A percentile compares a stretch with the other conserved stretches of the same genome.
Evolutionary conservation across 2,797 vertebrate genomes (phyloP).

Genomic region (Tachyglossus aculeatus): DNA sequence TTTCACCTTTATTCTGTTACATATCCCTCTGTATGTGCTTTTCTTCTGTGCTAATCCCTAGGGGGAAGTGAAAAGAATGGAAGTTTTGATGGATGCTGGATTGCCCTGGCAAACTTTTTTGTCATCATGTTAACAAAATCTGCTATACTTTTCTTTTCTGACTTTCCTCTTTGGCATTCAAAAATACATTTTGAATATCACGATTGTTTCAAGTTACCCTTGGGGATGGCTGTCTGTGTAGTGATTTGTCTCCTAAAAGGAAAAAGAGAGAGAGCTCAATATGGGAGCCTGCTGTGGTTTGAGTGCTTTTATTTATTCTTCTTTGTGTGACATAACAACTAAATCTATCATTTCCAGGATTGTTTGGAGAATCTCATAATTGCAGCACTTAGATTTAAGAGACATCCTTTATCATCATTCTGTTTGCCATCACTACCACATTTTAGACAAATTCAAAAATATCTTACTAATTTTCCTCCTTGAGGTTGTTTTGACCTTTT

Average conservation of each 20-base stretch:
- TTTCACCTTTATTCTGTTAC: conserved; percentile 25
- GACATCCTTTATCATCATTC: conserved; percentile 47
- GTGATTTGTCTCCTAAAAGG: conserved; percentile 50
- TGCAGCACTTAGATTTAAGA: conserved; percentile 43
- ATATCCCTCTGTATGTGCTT: conserved; percentile 20
- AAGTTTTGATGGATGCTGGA: conserved; percentile 48
- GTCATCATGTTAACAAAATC: conserved; percentile 50
- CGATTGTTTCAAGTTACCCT: conserved; percentile 59
- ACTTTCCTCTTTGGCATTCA: conserved; percentile 54
- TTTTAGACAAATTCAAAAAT: conserved; percentile 40
- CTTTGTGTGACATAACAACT: conserved; percentile 21
- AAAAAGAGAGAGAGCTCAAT: conserved; percentile 54
- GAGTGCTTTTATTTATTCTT: conserved; percentile 38
- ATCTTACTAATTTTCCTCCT: conserved; percentile 31
- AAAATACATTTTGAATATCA: conserved; percentile 47
- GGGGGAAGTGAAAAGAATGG: conserved; percentile 31
- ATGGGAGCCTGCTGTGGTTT: conserved; percentile 9
- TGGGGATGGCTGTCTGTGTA: conserved; percentile 44
- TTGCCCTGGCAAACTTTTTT: conserved; percentile 22
- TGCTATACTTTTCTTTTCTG: conserved; percentile 40
- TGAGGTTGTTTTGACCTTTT: conserved; percentile 42
- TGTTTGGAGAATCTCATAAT: conserved; percentile 50
- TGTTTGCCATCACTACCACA: conserved; percentile 26
- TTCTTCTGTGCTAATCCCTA: conserved; percentile 21
- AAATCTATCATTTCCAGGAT: conserved; percentile 48